Evolutionary conservation across 1,140 invertebrate species (phyloP), one percentile per base, ranked within the genome.

Genomic region (Trichomalopsis sarcophagae): DNA sequence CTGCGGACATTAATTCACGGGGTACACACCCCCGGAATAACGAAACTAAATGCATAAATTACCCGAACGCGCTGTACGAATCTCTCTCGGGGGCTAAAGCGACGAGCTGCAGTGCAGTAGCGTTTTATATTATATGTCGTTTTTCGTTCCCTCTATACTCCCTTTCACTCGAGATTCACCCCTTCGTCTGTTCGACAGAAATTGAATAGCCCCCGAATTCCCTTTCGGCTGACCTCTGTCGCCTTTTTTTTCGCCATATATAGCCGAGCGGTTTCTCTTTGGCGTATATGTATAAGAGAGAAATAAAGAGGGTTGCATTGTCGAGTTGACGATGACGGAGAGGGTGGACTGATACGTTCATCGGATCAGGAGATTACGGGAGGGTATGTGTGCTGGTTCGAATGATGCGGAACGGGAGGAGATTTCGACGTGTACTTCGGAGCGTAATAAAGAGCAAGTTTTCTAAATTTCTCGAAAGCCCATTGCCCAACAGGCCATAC

Each of bases 191-290:
- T 55, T 81, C 69, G 68, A 73, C 71, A 50, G 66, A 81, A 81
- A 81, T 81, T 81, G 80, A 81, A 81, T 81, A 81, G 40, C 14
- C n/a, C 14, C n/a, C 6, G 69, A 69, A 69, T 69, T 36, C 78
- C 40, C 30, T 80, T 80, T 80, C 21, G 21, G 62, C 62, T 69
- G 78, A 80, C 33, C 78, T 80, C 33, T 17, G 75, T 40, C n/a
- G 62, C 73, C 73, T 75, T 36, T 36, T 75, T 9, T 75, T 44
- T 33, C 36, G 27, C 27, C 27, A 27, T 27, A 27, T 9, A 36
- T 36, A 36, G 13, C 11, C 33, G 13, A 36, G 10, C 27, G 9
- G 40, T 30, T 21, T 68, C 62, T 23, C 36, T 78, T 11, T 11
- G 0, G 74, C 40, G 5, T 78, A 30, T 27, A 78, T 66, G 40